Conservation (phyloP, 2,797 vertebrate species). For the Percopsis omiscomaycus region DNA sequence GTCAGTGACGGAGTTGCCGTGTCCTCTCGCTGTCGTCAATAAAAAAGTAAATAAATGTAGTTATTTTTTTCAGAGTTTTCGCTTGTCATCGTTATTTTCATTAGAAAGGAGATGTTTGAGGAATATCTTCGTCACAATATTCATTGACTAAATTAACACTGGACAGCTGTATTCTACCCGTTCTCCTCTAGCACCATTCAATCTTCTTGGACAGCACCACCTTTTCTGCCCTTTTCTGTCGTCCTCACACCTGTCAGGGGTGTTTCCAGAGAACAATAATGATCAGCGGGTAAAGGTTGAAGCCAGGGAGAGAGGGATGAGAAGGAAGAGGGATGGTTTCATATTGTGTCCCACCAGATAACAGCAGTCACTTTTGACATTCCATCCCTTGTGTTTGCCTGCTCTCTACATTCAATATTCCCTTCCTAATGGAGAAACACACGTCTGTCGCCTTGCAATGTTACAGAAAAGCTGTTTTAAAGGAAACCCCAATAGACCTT, state of each 20-base stretch:
- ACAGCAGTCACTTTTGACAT: slow-evolving; percentile 36
- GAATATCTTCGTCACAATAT: too few species aligned
- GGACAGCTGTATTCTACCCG: too few species aligned
- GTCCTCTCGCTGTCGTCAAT: too few species aligned
- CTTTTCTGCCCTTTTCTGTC: not conserved
- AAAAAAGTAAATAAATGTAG: too few species aligned
- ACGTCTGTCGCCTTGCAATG: slow-evolving; percentile 8
- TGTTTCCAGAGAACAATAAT: slow-evolving; percentile 65
- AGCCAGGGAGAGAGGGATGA: slow-evolving; percentile 33
- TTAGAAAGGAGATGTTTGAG: too few species aligned
- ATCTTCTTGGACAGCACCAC: not conserved
- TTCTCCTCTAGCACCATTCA: too few species aligned
- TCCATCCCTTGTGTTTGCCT: slow-evolving; percentile 12
- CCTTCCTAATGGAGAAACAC: slow-evolving; percentile 26
- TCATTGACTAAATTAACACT: too few species aligned
- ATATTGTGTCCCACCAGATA: slow-evolving; percentile 36
- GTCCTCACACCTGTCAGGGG: slow-evolving; percentile 23
- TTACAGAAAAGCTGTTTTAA: slow-evolving; percentile 37
- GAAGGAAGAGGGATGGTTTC: slow-evolving; percentile 46
- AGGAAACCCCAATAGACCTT: slow-evolving; percentile 37
- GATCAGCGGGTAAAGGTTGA: slow-evolving; percentile 44
- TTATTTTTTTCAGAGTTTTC: too few species aligned
- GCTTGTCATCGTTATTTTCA: too few species aligned
- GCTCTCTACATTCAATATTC: slow-evolving; percentile 31
- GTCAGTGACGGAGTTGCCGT: too few species aligned